Evolutionary conservation across 1,140 invertebrate species (phyloP).

Genomic region (Orussus abietinus): DNA sequence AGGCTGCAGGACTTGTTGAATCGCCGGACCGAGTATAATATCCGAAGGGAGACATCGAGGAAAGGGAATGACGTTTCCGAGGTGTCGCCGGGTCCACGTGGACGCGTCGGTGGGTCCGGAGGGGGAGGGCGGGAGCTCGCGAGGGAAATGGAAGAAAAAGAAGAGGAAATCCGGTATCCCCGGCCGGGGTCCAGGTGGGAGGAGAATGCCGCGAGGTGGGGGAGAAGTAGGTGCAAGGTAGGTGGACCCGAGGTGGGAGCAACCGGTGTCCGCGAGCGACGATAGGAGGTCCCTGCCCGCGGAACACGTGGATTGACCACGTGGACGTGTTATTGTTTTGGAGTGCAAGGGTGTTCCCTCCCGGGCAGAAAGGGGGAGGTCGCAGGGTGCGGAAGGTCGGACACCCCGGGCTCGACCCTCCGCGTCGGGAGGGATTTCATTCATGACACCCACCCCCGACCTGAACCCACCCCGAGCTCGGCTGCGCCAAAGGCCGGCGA

Average conservation of each 20-base stretch:
- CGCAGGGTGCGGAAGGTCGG: slow-evolving; percentile 44
- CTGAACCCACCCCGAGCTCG: slow-evolving; percentile 20
- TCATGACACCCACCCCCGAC: slow-evolving; percentile 40
- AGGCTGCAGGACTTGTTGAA: no score
- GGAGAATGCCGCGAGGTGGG: slow-evolving; percentile 11
- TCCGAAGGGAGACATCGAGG: no score
- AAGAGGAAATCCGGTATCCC: slow-evolving; percentile 6
- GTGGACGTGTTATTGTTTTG: slow-evolving; percentile 49
- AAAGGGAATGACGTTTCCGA: no score
- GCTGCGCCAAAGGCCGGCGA: slow-evolving; percentile 32
- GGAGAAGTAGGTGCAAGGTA: not conserved
- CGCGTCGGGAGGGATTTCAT: slow-evolving; percentile 52
- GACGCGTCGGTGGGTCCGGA: no score
- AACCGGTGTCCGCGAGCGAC: slow-evolving; percentile 13
- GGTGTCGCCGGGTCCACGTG: no score
- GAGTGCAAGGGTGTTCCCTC: slow-evolving; percentile 29
- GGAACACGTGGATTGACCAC: slow-evolving; percentile 23
- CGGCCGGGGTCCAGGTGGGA: slow-evolving; percentile 3
- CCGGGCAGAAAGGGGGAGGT: slow-evolving; percentile 20
- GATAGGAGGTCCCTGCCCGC: no score
- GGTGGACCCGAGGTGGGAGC: slow-evolving; percentile 12
- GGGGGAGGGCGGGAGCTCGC: no score
- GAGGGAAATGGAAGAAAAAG: no score
- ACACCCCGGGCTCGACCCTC: slow-evolving; percentile 40
- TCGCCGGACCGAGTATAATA: no score